Evolutionary conservation across 1,140 invertebrate genomes (phyloP), one percentile per base, ranked within the genome.

Genomic region (Neelides sp.): DNA sequence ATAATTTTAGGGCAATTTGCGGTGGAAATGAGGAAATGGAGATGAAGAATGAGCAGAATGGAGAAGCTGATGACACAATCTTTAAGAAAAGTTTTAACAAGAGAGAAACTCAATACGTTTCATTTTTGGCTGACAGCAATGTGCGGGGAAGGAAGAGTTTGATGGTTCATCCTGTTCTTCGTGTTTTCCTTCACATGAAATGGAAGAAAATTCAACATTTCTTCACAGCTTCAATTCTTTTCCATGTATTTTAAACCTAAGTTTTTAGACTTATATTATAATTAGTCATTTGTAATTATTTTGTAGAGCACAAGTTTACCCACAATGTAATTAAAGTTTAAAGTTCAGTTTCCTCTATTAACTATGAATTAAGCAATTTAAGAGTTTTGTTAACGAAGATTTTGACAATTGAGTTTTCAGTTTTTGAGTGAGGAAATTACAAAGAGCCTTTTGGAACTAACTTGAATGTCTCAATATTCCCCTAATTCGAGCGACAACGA

Each of bases 151-250:
- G 40, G 13, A 85, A 85, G 57, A 80, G 85, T 63, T 79, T 88
- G 13, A 64, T 88, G 1, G 71, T 83, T 44, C 85, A 88, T 71
- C 85, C 85, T 0, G 63, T 88, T 1, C 86, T 83, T 61, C 82
- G 83, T 3, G 83, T 83, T 0, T 88, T 88, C 65, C 65, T 88
- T 0, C 78, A 86, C 61, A 74, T 87, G 13, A 87, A 88, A 65
- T 90, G 85, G 85, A 79, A 85, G 57, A 86, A 86, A 65, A 86
- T 90, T 54, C 72, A 84, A 49, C 68, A 87, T 48, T 71, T 87
- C 36, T 78, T 88, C 60, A 86, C 82, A 20, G 24, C 28, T n/a
- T 57, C 54, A 15, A 49, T 57, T 42, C 23, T 57, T 17, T 57
- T 48, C 45, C 54, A 57, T 49, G 54, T 57, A 30, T n/a, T n/a